These are phyloP conservation scores for Mus spretus DNA, from an alignment of 2,797 vertebrate species.

Conservation along the genomic window DNA sequence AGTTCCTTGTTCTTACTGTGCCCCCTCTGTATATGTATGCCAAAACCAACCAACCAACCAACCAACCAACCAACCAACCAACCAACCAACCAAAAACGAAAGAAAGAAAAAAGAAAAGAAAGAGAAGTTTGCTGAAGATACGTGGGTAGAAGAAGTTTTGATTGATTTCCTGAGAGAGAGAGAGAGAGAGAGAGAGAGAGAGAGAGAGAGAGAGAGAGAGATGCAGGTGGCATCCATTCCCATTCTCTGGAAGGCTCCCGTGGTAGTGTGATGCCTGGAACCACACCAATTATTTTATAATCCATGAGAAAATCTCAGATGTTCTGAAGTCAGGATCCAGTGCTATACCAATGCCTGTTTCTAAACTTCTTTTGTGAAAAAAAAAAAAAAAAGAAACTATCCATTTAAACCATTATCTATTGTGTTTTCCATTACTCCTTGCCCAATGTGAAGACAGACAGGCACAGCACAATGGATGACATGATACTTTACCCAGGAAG, in stretches of 20 bases:
- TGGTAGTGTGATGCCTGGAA: not conserved
- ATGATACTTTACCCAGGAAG: not conserved
- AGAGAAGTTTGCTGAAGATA: not conserved
- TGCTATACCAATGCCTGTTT: not conserved
- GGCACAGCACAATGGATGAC: not conserved
- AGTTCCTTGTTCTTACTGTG: not conserved
- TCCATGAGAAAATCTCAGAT: not conserved
- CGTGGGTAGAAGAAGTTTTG: not conserved
- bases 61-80: no score
- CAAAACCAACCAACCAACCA: not conserved
- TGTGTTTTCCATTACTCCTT: not conserved
- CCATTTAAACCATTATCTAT: not conserved
- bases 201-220: no score
- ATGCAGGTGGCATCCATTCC: not conserved
- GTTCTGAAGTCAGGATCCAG: not conserved
- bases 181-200: not conserved
- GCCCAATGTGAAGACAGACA: not conserved
- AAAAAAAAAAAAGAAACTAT: slow-evolving; percentile 3
- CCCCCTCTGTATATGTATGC: not conserved
- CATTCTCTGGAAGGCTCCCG: not conserved
- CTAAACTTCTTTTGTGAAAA: not conserved
- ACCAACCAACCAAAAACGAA: not conserved
- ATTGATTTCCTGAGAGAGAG: no score
- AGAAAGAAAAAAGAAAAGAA: not conserved
- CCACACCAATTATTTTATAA: not conserved